Percentiles rank a stretch among this genome's conserved stretches.
phyloP scores from a whole-genome alignment of 2,888 invertebrate genomes.

The Galerucella pusilla region DNA sequence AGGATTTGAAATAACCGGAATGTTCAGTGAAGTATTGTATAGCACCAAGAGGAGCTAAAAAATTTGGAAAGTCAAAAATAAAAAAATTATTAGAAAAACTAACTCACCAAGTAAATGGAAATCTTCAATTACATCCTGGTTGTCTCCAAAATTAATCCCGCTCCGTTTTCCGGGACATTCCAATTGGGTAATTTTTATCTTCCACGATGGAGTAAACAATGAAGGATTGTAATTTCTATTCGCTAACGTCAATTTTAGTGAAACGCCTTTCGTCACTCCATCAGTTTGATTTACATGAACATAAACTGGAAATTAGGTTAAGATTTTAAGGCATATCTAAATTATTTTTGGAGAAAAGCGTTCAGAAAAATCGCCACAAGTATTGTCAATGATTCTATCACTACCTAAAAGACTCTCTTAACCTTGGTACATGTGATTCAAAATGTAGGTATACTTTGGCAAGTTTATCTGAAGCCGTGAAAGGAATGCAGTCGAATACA shows the following conservation, averaged over 20 bases:
- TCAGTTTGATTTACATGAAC: conserved; percentile 53
- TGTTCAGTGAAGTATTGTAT: conserved; percentile 74
- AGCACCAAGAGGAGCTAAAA: conserved; percentile 73
- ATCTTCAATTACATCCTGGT: conserved; percentile 50
- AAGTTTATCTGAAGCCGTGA: too few species aligned
- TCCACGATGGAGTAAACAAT: conserved; percentile 53
- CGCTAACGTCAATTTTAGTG: conserved; percentile 49
- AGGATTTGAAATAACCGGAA: conserved; percentile 70
- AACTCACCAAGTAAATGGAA: conserved; percentile 51
- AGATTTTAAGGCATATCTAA: not conserved
- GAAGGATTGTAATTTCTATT: conserved; percentile 65
- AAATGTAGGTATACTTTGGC: too few species aligned
- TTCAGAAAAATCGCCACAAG: too few species aligned
- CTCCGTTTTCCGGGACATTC: conserved; percentile 56
- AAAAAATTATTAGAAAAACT: conserved; percentile 40
- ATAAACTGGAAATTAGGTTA: conserved; percentile 49
- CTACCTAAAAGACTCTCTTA: too few species aligned
- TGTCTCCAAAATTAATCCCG: conserved; percentile 44
- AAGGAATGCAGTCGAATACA: too few species aligned
- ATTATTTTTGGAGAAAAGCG: too few species aligned
- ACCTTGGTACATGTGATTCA: too few species aligned
- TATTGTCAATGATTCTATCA: too few species aligned
- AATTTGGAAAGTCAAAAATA: not conserved
- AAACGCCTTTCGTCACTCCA: conserved; percentile 48
- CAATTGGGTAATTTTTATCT: conserved; percentile 60